Evolutionary conservation across 2,113 vertebrate species (phyloP).

Genomic region (Oxyura jamaicensis): DNA sequence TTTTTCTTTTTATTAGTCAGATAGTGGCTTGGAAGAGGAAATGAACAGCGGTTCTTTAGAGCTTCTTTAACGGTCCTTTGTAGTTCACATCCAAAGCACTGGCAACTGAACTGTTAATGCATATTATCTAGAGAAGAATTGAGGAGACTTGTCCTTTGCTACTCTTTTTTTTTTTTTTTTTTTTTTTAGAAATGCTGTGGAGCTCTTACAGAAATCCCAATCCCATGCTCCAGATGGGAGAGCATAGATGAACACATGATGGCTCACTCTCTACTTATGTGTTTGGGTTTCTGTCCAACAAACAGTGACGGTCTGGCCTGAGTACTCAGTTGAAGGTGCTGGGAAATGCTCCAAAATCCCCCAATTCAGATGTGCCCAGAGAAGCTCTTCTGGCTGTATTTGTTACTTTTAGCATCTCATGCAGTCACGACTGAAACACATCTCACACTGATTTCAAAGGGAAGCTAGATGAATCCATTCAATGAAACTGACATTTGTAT

Average conservation of each 20-base stretch:
- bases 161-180: not conserved
- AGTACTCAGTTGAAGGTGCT: not conserved
- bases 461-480: not conserved
- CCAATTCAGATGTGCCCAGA: not conserved
- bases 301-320: not conserved
- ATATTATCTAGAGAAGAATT: not conserved
- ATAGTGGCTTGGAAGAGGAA: not conserved
- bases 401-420: not conserved
- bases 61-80: not conserved
- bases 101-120: not conserved
- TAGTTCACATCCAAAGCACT: not conserved
- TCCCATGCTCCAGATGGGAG: not conserved
- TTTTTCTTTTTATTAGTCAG: not conserved
- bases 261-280: not conserved
- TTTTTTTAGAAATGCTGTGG: not conserved
- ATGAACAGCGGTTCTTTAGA: constrained; percentile 1
- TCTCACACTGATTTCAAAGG: not conserved
- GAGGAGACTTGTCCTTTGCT: not conserved
- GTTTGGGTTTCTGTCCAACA: constrained; percentile 10
- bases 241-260: not conserved
- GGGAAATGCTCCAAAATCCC: constrained; percentile 15
- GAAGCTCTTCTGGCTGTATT: not conserved
- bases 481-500: not conserved
- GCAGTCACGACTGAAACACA: not conserved
- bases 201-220: not conserved